phyloP scores from a whole-genome alignment of 2,113 vertebrate species.

The Gobius niger region DNA sequence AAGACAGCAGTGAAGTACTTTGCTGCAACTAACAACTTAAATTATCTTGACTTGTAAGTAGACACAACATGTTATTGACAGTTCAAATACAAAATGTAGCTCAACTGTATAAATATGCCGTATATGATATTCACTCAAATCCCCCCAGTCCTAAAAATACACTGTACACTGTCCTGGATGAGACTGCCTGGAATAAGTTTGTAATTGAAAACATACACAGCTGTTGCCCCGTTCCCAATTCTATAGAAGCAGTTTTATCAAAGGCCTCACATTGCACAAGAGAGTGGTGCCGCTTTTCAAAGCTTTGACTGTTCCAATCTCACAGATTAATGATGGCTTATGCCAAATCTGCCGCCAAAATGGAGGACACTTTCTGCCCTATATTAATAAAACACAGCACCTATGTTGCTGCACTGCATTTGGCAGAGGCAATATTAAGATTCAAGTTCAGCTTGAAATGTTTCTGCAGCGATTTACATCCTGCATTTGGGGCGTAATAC shows the following conservation, averaged over 20 bases:
- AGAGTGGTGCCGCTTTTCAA: slow-evolving; percentile 54
- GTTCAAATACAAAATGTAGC: not conserved
- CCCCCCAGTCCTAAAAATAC: slow-evolving; percentile 26
- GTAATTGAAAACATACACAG: slow-evolving; percentile 67
- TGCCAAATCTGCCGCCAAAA: slow-evolving; percentile 60
- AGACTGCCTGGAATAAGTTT: slow-evolving; percentile 57
- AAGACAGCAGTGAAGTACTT: no score
- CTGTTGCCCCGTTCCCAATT: slow-evolving; percentile 34
- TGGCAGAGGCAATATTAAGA: slow-evolving; percentile 49
- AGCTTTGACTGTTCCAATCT: slow-evolving; percentile 73
- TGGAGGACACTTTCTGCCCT: slow-evolving; percentile 53
- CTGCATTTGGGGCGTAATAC: slow-evolving; percentile 33
- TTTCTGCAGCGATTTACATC: slow-evolving; percentile 37
- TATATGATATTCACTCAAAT: slow-evolving; percentile 40
- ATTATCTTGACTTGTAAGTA: not conserved
- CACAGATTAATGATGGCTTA: slow-evolving; percentile 73
- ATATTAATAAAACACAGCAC: slow-evolving; percentile 60
- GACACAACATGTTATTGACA: not conserved
- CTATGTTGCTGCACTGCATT: slow-evolving; percentile 45
- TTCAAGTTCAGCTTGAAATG: slow-evolving; percentile 31
- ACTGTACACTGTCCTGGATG: slow-evolving; percentile 24
- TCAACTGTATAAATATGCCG: slow-evolving; percentile 3
- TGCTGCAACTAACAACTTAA: no score
- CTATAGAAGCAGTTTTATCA: slow-evolving; percentile 56
- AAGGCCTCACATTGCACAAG: slow-evolving; percentile 55